phyloP scores from a whole-genome alignment of 2,888 invertebrate genomes.

The Girardia tigrina region DNA sequence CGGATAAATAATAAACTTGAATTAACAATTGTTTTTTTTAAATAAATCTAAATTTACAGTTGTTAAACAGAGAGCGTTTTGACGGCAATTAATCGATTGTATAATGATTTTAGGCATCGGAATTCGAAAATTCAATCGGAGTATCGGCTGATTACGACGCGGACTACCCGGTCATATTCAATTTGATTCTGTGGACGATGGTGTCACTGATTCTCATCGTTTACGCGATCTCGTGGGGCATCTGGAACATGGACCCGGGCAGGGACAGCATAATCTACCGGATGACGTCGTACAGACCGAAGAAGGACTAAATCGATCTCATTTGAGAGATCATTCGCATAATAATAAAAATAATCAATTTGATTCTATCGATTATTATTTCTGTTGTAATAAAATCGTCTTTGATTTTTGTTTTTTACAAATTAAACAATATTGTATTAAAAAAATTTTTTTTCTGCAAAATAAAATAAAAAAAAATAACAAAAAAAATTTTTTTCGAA shows the following conservation, averaged over 20 bases:
- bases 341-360: not conserved
- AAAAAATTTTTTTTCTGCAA: too few relatives aligned
- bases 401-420: too few relatives aligned
- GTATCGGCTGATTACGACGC: conserved; percentile 41
- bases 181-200: conserved; percentile 50
- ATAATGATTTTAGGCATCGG: not conserved
- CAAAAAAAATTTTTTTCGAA: too few relatives aligned
- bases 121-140: not conserved
- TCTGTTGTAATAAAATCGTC: too few relatives aligned
- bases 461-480: too few relatives aligned
- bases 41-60: too few relatives aligned
- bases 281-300: conserved; percentile 25
- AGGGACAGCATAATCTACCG: conserved; percentile 58
- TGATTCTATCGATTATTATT: too few relatives aligned
- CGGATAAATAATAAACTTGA: too few relatives aligned
- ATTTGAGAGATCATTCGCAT: not conserved
- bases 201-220: conserved; percentile 47
- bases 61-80: too few relatives aligned
- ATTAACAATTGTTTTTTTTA: too few relatives aligned
- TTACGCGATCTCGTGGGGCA: conserved; percentile 58
- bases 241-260: conserved; percentile 91
- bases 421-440: too few relatives aligned
- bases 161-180: conserved; percentile 49
- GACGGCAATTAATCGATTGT: too few relatives aligned
- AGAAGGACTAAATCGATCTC: conserved; percentile 16